Conservation (phyloP, 2,113 vertebrate genomes). For the Coregonus clupeaformis region DNA sequence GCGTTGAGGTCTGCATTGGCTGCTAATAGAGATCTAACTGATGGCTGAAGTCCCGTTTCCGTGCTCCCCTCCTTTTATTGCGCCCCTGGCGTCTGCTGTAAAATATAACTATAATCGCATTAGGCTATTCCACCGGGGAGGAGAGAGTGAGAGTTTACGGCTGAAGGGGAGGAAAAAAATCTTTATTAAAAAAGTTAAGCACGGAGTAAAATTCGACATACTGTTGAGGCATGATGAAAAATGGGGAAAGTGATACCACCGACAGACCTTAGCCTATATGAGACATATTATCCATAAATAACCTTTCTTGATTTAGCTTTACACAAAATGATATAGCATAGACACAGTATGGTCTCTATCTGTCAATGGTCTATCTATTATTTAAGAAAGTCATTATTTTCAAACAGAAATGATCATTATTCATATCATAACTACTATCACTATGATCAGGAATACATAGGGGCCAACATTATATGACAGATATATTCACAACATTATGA, state of each 20-base stretch:
- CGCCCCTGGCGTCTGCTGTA: constrained; percentile 95
- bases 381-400: not conserved
- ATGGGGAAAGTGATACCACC: constrained; percentile 50
- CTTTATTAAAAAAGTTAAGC: constrained; percentile 99
- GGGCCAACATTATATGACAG: no score
- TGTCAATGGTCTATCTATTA: not conserved
- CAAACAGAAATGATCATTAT: not conserved
- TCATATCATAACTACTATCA: not conserved
- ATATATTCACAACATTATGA: not conserved
- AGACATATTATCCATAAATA: constrained; percentile 32
- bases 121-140: constrained; percentile 97
- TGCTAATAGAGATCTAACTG: constrained; percentile 99
- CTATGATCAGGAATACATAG: no score
- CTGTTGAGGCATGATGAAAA: constrained; percentile 73
- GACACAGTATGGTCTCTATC: not conserved
- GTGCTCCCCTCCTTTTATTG: constrained; percentile 95
- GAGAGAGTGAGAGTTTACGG: constrained; percentile 89
- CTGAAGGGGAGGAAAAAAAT: constrained; percentile 80
- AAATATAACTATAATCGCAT: constrained; percentile 99
- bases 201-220: constrained; percentile 79
- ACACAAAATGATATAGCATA: constrained; percentile 30
- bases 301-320: constrained; percentile 24
- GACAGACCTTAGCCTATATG: constrained; percentile 45
- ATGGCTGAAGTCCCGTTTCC: constrained; percentile 97
- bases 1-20: constrained; percentile 92